phyloP scores from a whole-genome alignment of 2,888 invertebrate species.

The Zele albiditarsus region DNA sequence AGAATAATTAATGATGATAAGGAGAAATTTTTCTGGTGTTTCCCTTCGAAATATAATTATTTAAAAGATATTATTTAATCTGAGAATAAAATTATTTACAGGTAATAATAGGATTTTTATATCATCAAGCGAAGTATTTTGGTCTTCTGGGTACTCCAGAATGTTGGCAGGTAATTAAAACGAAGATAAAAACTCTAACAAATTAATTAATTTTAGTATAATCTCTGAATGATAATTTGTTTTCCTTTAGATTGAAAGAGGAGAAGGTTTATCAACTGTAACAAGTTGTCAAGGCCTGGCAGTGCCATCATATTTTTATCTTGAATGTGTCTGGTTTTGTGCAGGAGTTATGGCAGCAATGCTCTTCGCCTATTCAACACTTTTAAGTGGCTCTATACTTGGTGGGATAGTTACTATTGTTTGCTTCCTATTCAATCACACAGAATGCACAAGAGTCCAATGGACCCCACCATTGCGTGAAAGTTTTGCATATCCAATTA shows the following conservation, averaged over 20 bases:
- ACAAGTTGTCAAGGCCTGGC: slow-evolving; percentile 86
- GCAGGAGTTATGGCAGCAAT: slow-evolving; percentile 82
- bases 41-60: too few relatives aligned
- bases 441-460: slow-evolving; percentile 87
- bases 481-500: slow-evolving; percentile 88
- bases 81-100: slow-evolving; percentile 51
- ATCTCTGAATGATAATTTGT: slow-evolving; percentile 37
- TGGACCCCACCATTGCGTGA: slow-evolving; percentile 91
- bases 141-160: slow-evolving; percentile 59
- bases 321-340: slow-evolving; percentile 83
- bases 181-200: background rate
- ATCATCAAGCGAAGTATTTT: slow-evolving; percentile 72
- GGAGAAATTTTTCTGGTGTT: too few relatives aligned
- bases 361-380: slow-evolving; percentile 80
- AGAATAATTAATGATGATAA: too few relatives aligned
- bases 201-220: background rate
- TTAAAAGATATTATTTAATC: background rate
- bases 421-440: slow-evolving; percentile 88
- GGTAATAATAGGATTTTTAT: slow-evolving; percentile 74
- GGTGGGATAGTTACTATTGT: slow-evolving; percentile 83
- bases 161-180: slow-evolving; percentile 72
- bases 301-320: slow-evolving; percentile 87
- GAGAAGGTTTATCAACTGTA: slow-evolving; percentile 77
- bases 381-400: slow-evolving; percentile 80
- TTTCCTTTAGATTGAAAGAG: slow-evolving; percentile 76